phyloP scores from a whole-genome alignment of 2,797 vertebrate genomes.

The Trichosurus vulpecula region DNA sequence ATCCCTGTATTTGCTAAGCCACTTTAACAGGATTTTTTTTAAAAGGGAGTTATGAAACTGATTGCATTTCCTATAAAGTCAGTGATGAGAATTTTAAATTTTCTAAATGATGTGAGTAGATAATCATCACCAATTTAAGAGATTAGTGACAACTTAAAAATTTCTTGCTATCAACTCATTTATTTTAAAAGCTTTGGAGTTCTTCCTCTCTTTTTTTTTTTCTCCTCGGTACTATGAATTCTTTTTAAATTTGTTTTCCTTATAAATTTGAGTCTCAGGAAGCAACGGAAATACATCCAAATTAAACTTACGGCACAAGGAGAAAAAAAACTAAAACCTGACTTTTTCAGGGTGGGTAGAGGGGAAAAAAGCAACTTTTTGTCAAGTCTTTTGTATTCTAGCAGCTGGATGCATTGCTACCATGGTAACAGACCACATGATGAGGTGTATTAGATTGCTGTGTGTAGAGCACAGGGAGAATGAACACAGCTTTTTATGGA shows the following conservation, averaged over 20 bases:
- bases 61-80: slow-evolving; percentile 50
- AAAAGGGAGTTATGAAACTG: slow-evolving; percentile 10
- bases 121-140: slow-evolving; percentile 61
- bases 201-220: slow-evolving; percentile 38
- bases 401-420: slow-evolving; percentile 93
- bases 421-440: slow-evolving; percentile 98
- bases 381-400: slow-evolving; percentile 90
- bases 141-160: slow-evolving; percentile 62
- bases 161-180: slow-evolving; percentile 50
- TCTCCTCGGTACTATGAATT: background rate
- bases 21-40: slow-evolving; percentile 31
- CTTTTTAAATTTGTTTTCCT: slow-evolving; percentile 14
- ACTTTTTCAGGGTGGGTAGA: slow-evolving; percentile 84
- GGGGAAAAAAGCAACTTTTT: slow-evolving; percentile 84
- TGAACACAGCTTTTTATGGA: slow-evolving; percentile 86
- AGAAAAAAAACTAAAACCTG: slow-evolving; percentile 80
- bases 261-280: slow-evolving; percentile 61
- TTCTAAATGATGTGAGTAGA: slow-evolving; percentile 54
- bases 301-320: slow-evolving; percentile 75
- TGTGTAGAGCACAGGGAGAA: slow-evolving; percentile 88
- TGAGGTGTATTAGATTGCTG: slow-evolving; percentile 98
- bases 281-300: slow-evolving; percentile 75
- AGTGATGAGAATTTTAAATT: slow-evolving; percentile 65
- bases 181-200: slow-evolving; percentile 53
- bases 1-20: slow-evolving; percentile 25